A percentile compares a stretch with the other conserved stretches of the same genome.
phyloP scores from a whole-genome alignment of 2,113 vertebrate genomes.

The Todiramphus saurophagus region DNA sequence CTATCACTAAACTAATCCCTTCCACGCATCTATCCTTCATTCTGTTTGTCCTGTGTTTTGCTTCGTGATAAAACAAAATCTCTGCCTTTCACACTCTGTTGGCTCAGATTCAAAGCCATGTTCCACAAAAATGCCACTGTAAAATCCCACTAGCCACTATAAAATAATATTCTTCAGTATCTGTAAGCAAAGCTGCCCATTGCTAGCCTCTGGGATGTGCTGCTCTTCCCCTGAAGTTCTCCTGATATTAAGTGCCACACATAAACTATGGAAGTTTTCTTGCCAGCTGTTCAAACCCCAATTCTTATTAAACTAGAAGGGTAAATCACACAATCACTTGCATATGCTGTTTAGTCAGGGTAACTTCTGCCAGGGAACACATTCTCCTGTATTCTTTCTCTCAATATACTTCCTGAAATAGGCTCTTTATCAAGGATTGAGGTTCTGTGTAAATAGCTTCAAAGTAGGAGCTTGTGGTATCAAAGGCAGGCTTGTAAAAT shows the following conservation, averaged over 20 bases:
- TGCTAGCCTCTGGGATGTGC: background rate
- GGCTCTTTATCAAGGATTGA: background rate
- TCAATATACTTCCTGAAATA: background rate
- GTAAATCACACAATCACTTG: accelerated
- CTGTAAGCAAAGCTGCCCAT: background rate
- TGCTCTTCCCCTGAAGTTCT: background rate
- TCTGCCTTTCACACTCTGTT: background rate
- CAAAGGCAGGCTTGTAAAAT: background rate
- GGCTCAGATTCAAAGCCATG: background rate
- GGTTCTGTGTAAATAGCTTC: background rate
- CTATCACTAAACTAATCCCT: background rate
- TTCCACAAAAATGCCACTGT: background rate
- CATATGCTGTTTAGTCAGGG: background rate
- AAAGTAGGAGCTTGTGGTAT: background rate
- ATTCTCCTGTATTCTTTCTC: background rate
- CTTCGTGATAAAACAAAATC: background rate
- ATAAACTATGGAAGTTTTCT: background rate
- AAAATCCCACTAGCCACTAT: background rate
- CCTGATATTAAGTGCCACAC: background rate
- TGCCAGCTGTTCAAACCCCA: background rate
- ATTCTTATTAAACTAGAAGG: background rate
- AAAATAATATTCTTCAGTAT: background rate
- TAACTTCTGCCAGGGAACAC: background rate
- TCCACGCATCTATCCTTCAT: background rate
- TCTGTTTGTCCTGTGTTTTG: background rate